Evolutionary conservation across 2,888 invertebrate genomes (phyloP).

Genomic region (Bedellia somnulentella): DNA sequence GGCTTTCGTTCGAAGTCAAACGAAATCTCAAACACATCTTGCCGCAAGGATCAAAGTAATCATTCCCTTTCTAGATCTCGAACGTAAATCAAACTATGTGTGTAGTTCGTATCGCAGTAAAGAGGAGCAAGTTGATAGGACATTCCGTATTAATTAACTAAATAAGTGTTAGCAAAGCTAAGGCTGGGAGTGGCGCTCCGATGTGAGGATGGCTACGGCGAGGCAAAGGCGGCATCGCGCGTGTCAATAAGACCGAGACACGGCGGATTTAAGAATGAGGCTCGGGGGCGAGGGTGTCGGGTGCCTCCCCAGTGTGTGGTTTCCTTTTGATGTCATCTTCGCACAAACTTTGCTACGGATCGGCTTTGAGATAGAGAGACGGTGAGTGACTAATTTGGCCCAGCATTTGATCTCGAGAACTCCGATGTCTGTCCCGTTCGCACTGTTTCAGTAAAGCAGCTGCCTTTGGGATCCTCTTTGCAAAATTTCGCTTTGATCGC

Average conservation of each 20-base stretch:
- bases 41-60: neutral
- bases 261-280: constrained; percentile 53
- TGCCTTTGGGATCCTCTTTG: constrained; percentile 56
- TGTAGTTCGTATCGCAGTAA: constrained; percentile 35
- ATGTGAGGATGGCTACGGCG: constrained; percentile 20
- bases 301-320: constrained; percentile 58
- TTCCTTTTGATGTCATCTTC: constrained; percentile 63
- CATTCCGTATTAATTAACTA: constrained; percentile 61
- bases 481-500: constrained; percentile 61
- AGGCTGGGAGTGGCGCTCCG: constrained; percentile 28
- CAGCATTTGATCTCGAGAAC: constrained; percentile 60
- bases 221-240: constrained; percentile 41
- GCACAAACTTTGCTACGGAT: constrained; percentile 63
- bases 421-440: constrained; percentile 47
- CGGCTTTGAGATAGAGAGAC: constrained; percentile 63
- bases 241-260: constrained; percentile 58
- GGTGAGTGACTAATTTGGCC: constrained; percentile 63
- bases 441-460: constrained; percentile 32
- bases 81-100: neutral
- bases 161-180: constrained; percentile 50
- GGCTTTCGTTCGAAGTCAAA: too few relatives aligned
- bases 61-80: constrained; percentile 1
- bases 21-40: too few relatives aligned
- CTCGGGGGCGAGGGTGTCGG: constrained; percentile 27
- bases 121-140: constrained; percentile 51